Conservation (phyloP, 2,113 vertebrate genomes). For the Dicrurus megarhynchus region DNA sequence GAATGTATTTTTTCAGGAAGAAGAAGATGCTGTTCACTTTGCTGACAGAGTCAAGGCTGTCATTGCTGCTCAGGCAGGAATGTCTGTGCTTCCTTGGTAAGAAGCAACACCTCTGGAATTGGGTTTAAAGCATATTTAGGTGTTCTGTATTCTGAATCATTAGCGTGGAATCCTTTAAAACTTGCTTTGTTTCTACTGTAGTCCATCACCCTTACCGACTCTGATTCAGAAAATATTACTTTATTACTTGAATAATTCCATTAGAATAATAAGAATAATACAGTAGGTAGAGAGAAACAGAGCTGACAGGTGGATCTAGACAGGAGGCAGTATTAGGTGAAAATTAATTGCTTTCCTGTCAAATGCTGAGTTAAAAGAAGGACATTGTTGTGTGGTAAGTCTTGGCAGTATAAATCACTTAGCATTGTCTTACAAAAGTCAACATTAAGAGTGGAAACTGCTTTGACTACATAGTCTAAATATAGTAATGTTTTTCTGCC, state of each 20-base stretch:
- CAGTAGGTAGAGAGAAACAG: background rate
- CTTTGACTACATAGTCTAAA: background rate
- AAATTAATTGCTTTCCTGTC: background rate
- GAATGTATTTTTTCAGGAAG: conserved; percentile 65
- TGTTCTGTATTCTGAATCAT: background rate
- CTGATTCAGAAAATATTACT: background rate
- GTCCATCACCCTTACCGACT: background rate
- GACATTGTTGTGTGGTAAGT: background rate
- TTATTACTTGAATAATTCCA: background rate
- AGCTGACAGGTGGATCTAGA: background rate
- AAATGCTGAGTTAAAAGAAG: background rate
- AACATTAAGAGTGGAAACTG: background rate
- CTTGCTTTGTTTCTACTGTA: background rate
- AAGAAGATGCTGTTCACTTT: conserved; percentile 88
- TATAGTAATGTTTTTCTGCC: background rate
- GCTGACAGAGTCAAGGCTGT: conserved; percentile 89
- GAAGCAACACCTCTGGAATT: background rate
- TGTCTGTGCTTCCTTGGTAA: conserved; percentile 89
- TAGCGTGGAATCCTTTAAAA: background rate
- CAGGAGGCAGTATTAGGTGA: background rate
- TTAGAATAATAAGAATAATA: background rate
- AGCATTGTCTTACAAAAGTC: background rate
- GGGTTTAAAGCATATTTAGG: background rate
- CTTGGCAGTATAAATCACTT: background rate
- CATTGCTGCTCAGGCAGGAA: conserved; percentile 83